Evolutionary conservation across 2,797 vertebrate species (phyloP), one percentile per base, ranked within the genome.

Genomic region (Chelmon rostratus): DNA sequence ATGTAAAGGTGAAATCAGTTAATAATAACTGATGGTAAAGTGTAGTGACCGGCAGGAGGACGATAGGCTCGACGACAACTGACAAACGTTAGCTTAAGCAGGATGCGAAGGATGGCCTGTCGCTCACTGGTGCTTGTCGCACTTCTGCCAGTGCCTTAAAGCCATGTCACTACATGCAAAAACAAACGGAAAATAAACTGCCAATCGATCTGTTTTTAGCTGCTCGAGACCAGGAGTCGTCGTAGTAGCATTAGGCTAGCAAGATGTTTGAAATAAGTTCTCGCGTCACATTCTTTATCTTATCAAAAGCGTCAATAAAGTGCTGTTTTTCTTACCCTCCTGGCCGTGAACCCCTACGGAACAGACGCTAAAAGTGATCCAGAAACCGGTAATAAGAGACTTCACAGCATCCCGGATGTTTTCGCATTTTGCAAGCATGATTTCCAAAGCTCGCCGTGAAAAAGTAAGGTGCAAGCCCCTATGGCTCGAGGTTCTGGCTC

Each of bases 291-390:
- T 19, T 67, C 10, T 25, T 49, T 81, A 66, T 73, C 59, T 67
- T 37, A 40, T 66, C 54, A 64, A 63, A 61, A 68, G 15, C 35
- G 16, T 71, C 44, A 59, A 67, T 12, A 74, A 35, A 76, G 68
- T 2, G 1, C 8, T 15, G 0, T 21, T 47, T 72, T 81, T 81
- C 95, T 95, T 91, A 96, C 96, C 96, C 59, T 95, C 89, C 75
- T 96, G 95, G 47, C 91, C 85, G 69, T 52, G 57, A 65, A 94
- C 93, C 56, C 78, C 66, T 11, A 83, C 42, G 2, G 71, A 83
- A 73, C 80, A 86, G 16, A 91, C 58, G 82, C 71, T 76, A 3
- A 91, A 72, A 69, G 85, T 70, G 66, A 94, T 78, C 89, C 93
- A 95, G 23, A 94, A 59, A 63, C 68, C 69, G 69, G 53, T 0